Evolutionary conservation across 2,113 vertebrate genomes (phyloP).

Genomic region (Phyllostomus hastatus): DNA sequence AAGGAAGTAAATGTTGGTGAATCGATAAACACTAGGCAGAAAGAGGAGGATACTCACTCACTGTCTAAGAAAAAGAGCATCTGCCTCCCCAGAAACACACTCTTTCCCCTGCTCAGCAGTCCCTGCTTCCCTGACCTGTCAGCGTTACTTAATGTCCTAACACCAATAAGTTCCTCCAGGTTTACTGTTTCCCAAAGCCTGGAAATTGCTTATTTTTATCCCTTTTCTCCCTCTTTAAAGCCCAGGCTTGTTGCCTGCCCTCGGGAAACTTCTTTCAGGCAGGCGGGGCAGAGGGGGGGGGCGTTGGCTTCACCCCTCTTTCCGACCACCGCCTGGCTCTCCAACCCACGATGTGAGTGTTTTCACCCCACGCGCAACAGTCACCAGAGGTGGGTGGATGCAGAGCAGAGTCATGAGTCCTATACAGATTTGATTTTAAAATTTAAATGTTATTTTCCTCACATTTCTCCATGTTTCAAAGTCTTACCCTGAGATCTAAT

Average conservation of each 20-base stretch:
- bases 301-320: fast-evolving
- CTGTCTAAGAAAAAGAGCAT: neutral
- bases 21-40: neutral
- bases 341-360: too few species aligned
- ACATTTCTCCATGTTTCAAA: neutral
- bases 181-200: neutral
- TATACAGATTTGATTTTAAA: neutral
- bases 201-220: neutral
- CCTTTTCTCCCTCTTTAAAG: neutral
- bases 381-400: neutral
- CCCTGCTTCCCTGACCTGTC: neutral
- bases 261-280: neutral
- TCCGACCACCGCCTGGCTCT: neutral
- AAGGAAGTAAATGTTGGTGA: neutral
- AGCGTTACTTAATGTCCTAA: neutral
- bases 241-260: neutral
- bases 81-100: neutral
- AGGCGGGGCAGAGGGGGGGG: too few species aligned
- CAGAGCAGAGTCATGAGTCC: neutral
- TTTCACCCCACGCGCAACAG: neutral
- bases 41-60: neutral
- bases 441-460: neutral
- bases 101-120: neutral
- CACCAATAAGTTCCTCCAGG: neutral
- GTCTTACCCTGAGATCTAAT: too few species aligned